These are phyloP conservation scores for Babylonia areolata DNA, from an alignment of 1,140 invertebrate genomes.

Conservation along the genomic window DNA sequence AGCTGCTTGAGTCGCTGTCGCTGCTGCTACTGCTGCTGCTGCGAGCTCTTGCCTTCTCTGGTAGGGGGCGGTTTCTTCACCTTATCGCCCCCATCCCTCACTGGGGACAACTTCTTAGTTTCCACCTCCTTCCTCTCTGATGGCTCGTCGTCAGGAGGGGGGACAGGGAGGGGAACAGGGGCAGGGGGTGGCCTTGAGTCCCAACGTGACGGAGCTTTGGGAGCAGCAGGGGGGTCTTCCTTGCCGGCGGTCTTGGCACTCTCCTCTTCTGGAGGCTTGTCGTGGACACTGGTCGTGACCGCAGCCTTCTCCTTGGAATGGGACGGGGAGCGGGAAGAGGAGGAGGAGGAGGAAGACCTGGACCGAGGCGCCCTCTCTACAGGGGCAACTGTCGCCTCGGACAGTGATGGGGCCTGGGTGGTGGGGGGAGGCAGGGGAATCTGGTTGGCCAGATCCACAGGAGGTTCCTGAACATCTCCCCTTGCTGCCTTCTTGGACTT, in stretches of 20 bases:
- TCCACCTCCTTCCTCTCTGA: neutral
- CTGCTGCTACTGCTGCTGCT: constrained; percentile 17
- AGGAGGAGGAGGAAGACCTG: constrained; percentile 36
- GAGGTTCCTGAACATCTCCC: neutral
- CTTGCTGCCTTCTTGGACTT: constrained; percentile 8
- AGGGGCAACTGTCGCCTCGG: neutral
- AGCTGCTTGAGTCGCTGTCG: constrained; percentile 30
- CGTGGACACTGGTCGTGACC: neutral
- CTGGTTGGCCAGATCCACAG: constrained; percentile 7
- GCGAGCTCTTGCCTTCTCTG: neutral
- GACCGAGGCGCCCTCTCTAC: constrained; percentile 30
- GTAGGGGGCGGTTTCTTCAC: too few relatives aligned
- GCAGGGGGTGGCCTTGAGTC: constrained; percentile 1
- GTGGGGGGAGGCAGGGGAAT: neutral
- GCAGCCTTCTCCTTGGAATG: constrained; percentile 41
- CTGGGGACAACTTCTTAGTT: neutral
- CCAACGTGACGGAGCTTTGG: constrained; percentile 14
- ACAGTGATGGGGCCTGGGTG: neutral
- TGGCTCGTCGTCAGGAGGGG: neutral
- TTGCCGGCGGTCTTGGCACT: neutral
- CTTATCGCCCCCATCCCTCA: neutral
- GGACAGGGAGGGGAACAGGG: neutral
- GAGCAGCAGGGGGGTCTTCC: constrained; percentile 1
- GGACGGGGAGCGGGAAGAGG: constrained; percentile 12
- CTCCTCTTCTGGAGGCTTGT: neutral